Evolutionary conservation across 2,113 vertebrate species (phyloP), one percentile per base, ranked within the genome.

Genomic region (Eonycteris spelaea): DNA sequence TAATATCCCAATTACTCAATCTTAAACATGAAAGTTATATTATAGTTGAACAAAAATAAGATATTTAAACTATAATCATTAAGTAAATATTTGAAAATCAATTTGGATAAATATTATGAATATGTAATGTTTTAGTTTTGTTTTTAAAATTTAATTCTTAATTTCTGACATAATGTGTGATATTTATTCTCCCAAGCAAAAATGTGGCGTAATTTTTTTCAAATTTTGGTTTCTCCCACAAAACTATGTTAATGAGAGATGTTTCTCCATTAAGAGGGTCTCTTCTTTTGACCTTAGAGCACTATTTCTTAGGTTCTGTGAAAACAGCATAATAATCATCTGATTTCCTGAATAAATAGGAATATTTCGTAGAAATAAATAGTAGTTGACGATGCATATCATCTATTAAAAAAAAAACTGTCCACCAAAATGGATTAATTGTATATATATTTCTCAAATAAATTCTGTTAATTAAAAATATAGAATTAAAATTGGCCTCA

Each of bases 391-490:
- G 83, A 94, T 96, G 75, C 16, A 95, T 92, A 97, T 97, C 94
- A 96, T 97, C 78, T 97, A 92, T 63, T 61, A 4, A 97, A 89
- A 7, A 33, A 94, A 94, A 94, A 95, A 95, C 65, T 97, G 38
- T 88, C 35, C 94, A 94, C 83, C 82, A 96, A 61, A 68, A 53
- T 96, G 88, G 86, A 96, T 87, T 78, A 97, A 96, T 94, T 96
- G 93, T 98, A 97, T 95, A 88, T 57, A 35, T 61, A 57, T 78
- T 93, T 90, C 40, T 96, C 92, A 97, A 97, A 96, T 97, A 45
- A 97, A 96, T 98, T 98, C 71, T 96, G 83, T 98, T 98, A 98
- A 96, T 91, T 97, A 97, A 98, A 98, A 98, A 92, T 93, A 98
- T 85, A 63, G 84, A 68, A 97, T 97, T 98, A 94, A 96, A 97